These are phyloP conservation scores for Mus pahari DNA, from an alignment of 2,113 vertebrate genomes.

Conservation along the genomic window DNA sequence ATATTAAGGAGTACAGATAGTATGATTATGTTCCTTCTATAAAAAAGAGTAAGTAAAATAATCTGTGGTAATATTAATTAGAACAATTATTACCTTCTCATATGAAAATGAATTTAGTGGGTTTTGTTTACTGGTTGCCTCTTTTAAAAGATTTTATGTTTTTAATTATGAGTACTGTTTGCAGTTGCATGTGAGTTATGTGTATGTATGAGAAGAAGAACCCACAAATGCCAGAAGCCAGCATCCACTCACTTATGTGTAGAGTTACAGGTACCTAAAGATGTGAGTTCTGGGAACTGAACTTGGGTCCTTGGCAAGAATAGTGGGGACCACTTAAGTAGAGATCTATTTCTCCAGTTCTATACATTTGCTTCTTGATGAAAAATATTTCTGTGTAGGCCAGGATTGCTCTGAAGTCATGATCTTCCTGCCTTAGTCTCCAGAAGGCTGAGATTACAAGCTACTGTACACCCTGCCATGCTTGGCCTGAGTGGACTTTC, in stretches of 20 bases:
- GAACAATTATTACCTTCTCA: neutral
- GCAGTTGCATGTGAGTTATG: neutral
- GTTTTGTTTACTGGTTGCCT: neutral
- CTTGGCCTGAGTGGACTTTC: neutral
- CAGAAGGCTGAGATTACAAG: neutral
- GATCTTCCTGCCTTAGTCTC: neutral
- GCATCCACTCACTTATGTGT: accelerated
- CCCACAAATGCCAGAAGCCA: neutral
- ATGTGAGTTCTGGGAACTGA: neutral
- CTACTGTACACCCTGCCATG: neutral
- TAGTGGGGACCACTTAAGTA: neutral
- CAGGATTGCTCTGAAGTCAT: too few species aligned
- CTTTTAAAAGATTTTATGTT: neutral
- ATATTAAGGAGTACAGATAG: neutral
- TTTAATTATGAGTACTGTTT: neutral
- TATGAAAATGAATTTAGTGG: neutral
- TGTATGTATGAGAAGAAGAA: neutral
- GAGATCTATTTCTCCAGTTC: neutral
- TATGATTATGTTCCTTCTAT: neutral
- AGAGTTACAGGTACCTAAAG: neutral
- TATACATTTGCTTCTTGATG: neutral
- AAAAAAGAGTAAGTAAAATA: neutral
- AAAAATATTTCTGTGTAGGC: neutral
- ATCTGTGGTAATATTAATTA: neutral
- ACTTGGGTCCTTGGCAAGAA: too few species aligned